These are phyloP conservation scores for Lumbricus terrestris DNA, from an alignment of 2,888 invertebrate species.

Conservation along the genomic window DNA sequence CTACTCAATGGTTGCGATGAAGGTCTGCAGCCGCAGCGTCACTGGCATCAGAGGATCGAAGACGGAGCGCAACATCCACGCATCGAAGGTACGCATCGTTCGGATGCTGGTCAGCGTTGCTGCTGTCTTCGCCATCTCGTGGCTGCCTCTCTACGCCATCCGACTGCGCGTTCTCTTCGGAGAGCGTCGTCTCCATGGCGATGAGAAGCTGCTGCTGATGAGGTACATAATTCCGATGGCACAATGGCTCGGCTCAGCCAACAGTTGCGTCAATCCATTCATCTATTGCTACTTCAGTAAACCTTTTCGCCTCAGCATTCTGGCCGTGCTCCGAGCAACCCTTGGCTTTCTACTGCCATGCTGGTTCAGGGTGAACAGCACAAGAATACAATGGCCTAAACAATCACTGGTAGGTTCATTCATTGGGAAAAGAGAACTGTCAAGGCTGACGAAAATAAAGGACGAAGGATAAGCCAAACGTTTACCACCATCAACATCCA, in stretches of 20 bases:
- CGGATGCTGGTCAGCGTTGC: slow-evolving; percentile 94
- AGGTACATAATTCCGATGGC: slow-evolving; percentile 75
- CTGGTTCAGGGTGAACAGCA: background rate
- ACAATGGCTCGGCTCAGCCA: slow-evolving; percentile 89
- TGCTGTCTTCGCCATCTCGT: slow-evolving; percentile 84
- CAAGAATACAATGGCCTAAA: background rate
- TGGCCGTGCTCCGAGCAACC: background rate
- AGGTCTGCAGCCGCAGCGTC: slow-evolving; percentile 10
- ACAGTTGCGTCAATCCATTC: slow-evolving; percentile 92
- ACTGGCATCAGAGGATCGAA: slow-evolving; percentile 7
- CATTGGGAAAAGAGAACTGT: background rate
- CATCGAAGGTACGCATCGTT: slow-evolving; percentile 89
- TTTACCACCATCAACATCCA: no score
- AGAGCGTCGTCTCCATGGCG: slow-evolving; percentile 9
- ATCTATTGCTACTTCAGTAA: slow-evolving; percentile 80
- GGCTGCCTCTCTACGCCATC: slow-evolving; percentile 87
- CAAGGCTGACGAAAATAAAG: background rate
- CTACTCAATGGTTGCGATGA: slow-evolving; percentile 63
- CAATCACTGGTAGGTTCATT: background rate
- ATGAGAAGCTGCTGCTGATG: slow-evolving; percentile 26
- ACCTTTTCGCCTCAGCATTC: slow-evolving; percentile 34
- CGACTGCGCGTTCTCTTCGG: slow-evolving; percentile 73
- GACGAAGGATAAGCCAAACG: background rate
- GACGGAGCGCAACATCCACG: slow-evolving; percentile 62
- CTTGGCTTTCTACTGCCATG: background rate